Evolutionary conservation across 2,797 vertebrate genomes (phyloP), one percentile per base, ranked within the genome.

Genomic region (Eupleurogrammus muticus): DNA sequence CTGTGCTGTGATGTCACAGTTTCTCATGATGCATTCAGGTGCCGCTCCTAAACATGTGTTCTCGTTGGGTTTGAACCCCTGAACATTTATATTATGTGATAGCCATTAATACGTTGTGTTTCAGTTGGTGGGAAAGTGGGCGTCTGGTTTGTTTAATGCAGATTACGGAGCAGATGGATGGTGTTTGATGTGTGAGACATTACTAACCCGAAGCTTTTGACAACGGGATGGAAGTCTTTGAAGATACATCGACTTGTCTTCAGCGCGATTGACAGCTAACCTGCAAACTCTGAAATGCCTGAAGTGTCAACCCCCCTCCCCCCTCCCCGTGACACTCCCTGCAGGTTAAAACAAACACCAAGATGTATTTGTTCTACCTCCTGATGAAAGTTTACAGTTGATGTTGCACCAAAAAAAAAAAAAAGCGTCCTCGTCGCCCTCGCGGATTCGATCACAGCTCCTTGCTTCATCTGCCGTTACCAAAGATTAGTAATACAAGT

Each of bases 321-420:
- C 60, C 72, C 28, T 6, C 79, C 77, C 14, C 38, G 42, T 7
- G 84, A 47, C 78, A 73, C 74, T 60, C 74, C 77, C 78, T 73
- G 69, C 32, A 63, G 54, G 48, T 57, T 72, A 88, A 79, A 84
- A 66, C 84, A 81, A 87, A 87, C 79, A 76, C 17, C 9, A 35
- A 2, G 42, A 47, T 61, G 66, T 67, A 66, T 84, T 88, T 67
- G 44, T 49, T 2, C 46, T 57, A 1, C 20, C 28, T 44, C 67
- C 61, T 42, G 48, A 63, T 75, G 5, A 36, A 62, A 66, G 58
- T 50, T 9, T 57, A 17, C 38, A 65, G 56, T 67, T 65, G 56
- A 59, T 70, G 51, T 63, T 69, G 28, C 38, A 54, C 1, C 2
- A 61, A 54, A 58, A 1, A 0, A n/a, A n/a, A n/a, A n/a, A 28